Evolutionary conservation across 2,113 vertebrate genomes (phyloP).

Genomic region (Thamnophis sirtalis): DNA sequence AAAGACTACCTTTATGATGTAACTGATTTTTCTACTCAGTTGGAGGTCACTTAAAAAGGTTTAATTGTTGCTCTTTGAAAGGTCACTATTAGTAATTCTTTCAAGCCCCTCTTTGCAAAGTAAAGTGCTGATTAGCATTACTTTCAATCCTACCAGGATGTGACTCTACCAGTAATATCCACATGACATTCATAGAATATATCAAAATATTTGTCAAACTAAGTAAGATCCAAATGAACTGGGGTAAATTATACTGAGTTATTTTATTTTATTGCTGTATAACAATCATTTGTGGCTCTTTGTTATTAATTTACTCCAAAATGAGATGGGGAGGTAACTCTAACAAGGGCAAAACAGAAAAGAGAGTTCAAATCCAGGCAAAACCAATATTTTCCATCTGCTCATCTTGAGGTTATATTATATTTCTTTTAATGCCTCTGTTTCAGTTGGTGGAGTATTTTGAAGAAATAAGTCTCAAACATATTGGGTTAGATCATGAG

Average conservation of each 20-base stretch:
- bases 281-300: background rate
- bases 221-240: slow-evolving; percentile 7
- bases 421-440: background rate
- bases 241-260: background rate
- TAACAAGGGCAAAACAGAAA: background rate
- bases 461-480: background rate
- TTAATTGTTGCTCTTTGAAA: slow-evolving; percentile 56
- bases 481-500: background rate
- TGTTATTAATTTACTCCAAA: background rate
- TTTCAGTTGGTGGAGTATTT: background rate
- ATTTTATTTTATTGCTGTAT: background rate
- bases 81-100: slow-evolving; percentile 51
- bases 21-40: slow-evolving; percentile 40
- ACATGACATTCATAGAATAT: slow-evolving; percentile 47
- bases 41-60: slow-evolving; percentile 49
- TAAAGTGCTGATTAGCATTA: slow-evolving; percentile 58
- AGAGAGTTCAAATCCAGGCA: background rate
- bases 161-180: slow-evolving; percentile 51
- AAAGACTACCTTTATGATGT: slow-evolving; percentile 58
- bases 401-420: background rate
- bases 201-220: slow-evolving; percentile 46
- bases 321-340: background rate
- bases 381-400: background rate
- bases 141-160: slow-evolving; percentile 57
- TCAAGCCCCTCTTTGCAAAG: slow-evolving; percentile 38